Evolutionary conservation across 30 jellyfish, hydroid and myxozoan species (phyloP), one percentile per base, ranked within the genome.

Genomic region (Clytia hemisphaerica): DNA sequence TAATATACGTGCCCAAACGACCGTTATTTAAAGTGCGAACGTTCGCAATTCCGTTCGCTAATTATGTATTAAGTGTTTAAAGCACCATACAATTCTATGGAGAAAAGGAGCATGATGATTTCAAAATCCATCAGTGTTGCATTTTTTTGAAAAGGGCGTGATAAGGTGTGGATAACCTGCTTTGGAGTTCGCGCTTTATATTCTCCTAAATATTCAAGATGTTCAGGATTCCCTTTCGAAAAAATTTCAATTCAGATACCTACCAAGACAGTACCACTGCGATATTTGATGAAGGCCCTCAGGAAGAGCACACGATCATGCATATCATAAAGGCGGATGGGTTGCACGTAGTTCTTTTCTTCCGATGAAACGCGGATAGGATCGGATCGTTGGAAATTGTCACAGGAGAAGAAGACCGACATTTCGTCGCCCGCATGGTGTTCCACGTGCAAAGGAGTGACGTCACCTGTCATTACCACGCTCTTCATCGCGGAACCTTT

Each of bases 401-500:
- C 99, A 58, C 82, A 91, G 18, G 99, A 73, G 47, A 91, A 81
- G 24, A 92, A 95, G 47, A 91, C 61, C n/a, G n/a, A n/a, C n/a
- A n/a, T n/a, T 24, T 91, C 99, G 54, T 82, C 15, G 24, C 40
- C n/a, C 2, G 37, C 58, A 26, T 28, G 7, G 0, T 21, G 27
- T 0, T 7, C 93, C 44, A 29, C 46, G 50, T 90, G 94, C 57
- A 90, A 63, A 0, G 99, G 95, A 16, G 67, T 81, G n/a, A 74
- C 51, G 24, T 78, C 84, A 34, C 95, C 99, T n/a, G 99, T 86
- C 69, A 77, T 81, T 46, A 90, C 78, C 58, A 93, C 71, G 46
- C 77, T 83, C 48, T 85, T 58, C 30, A 12, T 37, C 28, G 95
- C 77, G 0, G 31, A 61, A 0, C 88, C 97, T 37, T 45, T 44